Evolutionary conservation across 2,888 invertebrate species (phyloP).

Genomic region (Mystacides longicornis): DNA sequence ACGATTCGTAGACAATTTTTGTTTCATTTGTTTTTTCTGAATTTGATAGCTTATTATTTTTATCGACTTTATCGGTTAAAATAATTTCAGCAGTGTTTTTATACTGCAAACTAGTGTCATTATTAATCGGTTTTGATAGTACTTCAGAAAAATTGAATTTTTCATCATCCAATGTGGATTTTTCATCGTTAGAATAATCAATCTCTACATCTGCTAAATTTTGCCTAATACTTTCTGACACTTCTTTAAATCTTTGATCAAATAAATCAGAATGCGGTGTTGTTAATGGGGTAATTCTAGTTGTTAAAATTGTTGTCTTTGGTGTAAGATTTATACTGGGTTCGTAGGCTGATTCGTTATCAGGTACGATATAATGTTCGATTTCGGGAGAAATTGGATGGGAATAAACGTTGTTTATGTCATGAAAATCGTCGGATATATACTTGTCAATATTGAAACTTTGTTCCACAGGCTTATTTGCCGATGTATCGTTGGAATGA

Average conservation of each 20-base stretch:
- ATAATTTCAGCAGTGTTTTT: conserved; percentile 50
- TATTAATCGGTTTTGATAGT: conserved; percentile 40
- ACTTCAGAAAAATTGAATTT: conserved; percentile 32
- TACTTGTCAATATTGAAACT: conserved; percentile 37
- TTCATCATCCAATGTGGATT: conserved; percentile 22
- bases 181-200: conserved; percentile 19
- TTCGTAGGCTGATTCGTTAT: conserved; percentile 27
- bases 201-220: conserved; percentile 35
- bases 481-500: conserved; percentile 22
- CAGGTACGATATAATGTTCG: conserved; percentile 31
- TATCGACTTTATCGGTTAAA: conserved; percentile 41
- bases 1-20: conserved; percentile 48
- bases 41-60: conserved; percentile 38
- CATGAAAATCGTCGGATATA: conserved; percentile 46
- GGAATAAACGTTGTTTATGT: conserved; percentile 45
- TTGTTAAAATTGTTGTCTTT: too few relatives aligned
- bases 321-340: too few relatives aligned
- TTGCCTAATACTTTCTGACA: conserved; percentile 48
- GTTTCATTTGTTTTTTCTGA: conserved; percentile 46
- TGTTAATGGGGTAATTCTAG: conserved; percentile 35
- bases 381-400: conserved; percentile 42
- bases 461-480: conserved; percentile 32
- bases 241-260: conserved; percentile 46
- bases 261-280: conserved; percentile 50
- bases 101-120: conserved; percentile 43